Base-by-base conservation (phyloP, 2,888 invertebrate species). In the Esperia sulphurella region DNA sequence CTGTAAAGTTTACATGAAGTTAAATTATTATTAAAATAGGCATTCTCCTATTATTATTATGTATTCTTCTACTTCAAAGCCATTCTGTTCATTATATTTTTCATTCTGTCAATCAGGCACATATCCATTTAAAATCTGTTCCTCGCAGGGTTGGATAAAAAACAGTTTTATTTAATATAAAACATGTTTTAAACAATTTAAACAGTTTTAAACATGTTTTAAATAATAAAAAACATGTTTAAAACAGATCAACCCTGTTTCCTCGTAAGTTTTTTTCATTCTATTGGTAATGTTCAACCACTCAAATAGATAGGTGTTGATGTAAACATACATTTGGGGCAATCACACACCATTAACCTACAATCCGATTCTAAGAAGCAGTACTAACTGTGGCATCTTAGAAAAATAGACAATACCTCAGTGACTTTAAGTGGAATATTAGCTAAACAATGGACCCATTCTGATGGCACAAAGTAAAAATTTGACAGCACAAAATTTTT, bases 321-420 rank as follows among this genome's bases (percentile, higher is more conserved):
- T 43, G 51, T 48, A 51, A 51, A 51, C 45, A 51, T 7, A 42
- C 51, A 51, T 51, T 51, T 43, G 30, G 48, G 40, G 39, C 45
- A 43, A 51, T 51, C 43, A 40, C 37, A n/a, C 14, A 8, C 45
- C 50, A 50, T 52, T 50, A 52, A 41, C 44, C 48, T 38, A 44
- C 37, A 14, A 38, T 41, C 10, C 37, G 31, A 44, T 43, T 45
- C 44, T 47, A 41, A 14, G 14, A 33, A 13, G n/a, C n/a, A 39
- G 13, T 6, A 13, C 8, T 13, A 39, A 39, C 39, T 13, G n/a
- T 39, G 39, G 7, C 39, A 7, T 13, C 39, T 39, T 39, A 3
- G 21, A 21, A 21, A 21, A 14, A 14, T 33, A 10, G 33, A 33
- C 21, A 21, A 21, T 21, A 5, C 21, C 21, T 21, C 7, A 33